Evolutionary conservation across 2,113 vertebrate genomes (phyloP).

Genomic region (Motacilla alba): DNA sequence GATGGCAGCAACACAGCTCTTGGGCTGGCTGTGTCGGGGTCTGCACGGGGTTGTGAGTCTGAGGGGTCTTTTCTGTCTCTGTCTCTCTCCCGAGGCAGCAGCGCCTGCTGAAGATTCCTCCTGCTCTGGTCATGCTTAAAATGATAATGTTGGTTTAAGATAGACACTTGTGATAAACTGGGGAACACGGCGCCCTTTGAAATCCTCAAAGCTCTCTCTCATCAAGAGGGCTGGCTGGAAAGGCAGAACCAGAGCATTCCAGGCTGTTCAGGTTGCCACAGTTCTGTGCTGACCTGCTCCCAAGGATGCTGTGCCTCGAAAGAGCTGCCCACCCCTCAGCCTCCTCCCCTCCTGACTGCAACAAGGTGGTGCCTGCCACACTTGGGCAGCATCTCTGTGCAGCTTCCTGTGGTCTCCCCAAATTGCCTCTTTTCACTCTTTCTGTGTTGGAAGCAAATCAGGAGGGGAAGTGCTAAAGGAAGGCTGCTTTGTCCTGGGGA

Average conservation of each 20-base stretch:
- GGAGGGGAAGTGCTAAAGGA: not conserved
- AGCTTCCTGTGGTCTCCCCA: not conserved
- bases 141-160: slow-evolving; percentile 59
- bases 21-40: not conserved
- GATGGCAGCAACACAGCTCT: slow-evolving; percentile 19
- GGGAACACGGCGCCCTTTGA: not conserved
- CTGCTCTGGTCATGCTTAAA: slow-evolving; percentile 37
- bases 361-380: not conserved
- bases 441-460: not conserved
- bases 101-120: not conserved
- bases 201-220: slow-evolving; percentile 37
- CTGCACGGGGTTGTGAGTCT: not conserved
- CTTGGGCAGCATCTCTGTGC: not conserved
- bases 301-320: not conserved
- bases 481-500: not conserved
- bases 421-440: not conserved
- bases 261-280: not conserved
- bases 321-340: not conserved
- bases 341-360: not conserved
- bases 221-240: not conserved
- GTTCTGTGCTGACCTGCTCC: not conserved
- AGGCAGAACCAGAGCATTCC: not conserved
- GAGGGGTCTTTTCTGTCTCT: not conserved
- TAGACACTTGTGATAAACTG: slow-evolving; percentile 45
- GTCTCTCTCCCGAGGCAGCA: not conserved